Evolutionary conservation across 2,113 vertebrate genomes (phyloP), one percentile per base, ranked within the genome.

Genomic region (Nipponia nippon): DNA sequence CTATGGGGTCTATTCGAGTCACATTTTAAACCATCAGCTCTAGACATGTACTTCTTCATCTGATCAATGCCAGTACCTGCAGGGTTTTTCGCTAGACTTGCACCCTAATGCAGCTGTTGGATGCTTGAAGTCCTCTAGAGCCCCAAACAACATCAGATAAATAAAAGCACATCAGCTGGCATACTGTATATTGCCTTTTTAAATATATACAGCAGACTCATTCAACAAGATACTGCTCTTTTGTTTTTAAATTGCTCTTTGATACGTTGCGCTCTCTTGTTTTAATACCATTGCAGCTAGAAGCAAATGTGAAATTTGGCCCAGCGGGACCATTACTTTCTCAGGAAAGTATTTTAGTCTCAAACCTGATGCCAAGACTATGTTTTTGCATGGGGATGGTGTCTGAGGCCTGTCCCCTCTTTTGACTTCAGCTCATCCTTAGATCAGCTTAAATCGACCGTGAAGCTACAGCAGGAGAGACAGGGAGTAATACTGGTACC

Each of bases 1-100:
- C 91, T 77, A n/a, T 32, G 32, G 84, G 62, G 61, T 25, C 44
- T 58, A 53, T 17, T n/a, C 49, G 27, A 94, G 95, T 53, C 73
- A 44, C 78, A 72, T 83, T 91, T 95, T 56, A 91, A 95, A 70
- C 80, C 73, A 84, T 49, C 86, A 87, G 73, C 53, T 89, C 89
- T 23, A 79, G 72, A 91, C 84, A 27, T 25, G 34, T 47, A 59
- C 61, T 69, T 32, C 46, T 89, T 46, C 62, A 80, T 38, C 36
- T n/a, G 59, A 95, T 92, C 91, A 75, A 29, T 91, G 61, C 65
- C 70, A 47, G 29, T 21, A 53, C 40, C 83, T 11, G 6, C 34
- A 92, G 13, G 30, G 47, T 44, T 93, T 87, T 73, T 44, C 1
- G 0, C 44, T 47, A 56, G 72, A 82, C 84, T 63, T 25, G 6